Base-by-base conservation (phyloP, 2,888 invertebrate species). In the Coecobrya sp. region DNA sequence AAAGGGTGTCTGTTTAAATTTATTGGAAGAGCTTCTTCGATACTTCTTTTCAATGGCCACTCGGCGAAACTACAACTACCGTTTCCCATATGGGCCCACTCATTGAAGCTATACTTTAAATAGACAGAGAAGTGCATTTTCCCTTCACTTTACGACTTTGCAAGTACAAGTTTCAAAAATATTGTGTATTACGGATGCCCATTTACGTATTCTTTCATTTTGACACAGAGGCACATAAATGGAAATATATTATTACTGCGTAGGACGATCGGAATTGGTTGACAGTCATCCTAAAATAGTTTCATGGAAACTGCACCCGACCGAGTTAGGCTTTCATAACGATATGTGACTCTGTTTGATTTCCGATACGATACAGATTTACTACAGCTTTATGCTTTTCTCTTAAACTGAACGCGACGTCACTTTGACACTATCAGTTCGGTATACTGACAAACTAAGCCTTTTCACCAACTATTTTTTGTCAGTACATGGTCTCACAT, bases 291-390 rank as follows among this genome's bases (percentile, higher is more conserved):
- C 36, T 62, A 25, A 82, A 36, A 36, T 82, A 82, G 62, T 62
- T 82, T 82, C 22, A 59, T 62, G 30, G 82, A 62, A 62, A 82
- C 11, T 45, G 62, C 62, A n/a, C 62, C 36, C 59, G 36, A 30
- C 81, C 27, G 55, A 55, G 19, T 22, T 13, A 3, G 19, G 22
- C 42, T 36, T 36, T 16, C 62, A 42, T 19, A 36, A 49, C 49
- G 36, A 36, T 22, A 42, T 82, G 82, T 30, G 59, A 82, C 82
- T 62, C 42, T 25, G 19, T 36, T 86, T 86, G 86, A 86, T 86
- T 86, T 70, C 86, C 70, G 59, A 86, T 55, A 86, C 19, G 55
- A 59, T 82, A 82, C 59, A 82, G 16, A 82, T 42, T 82, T 82
- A 59, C 36, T 22, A 62, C 42, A 62, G 22, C 10, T 1, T 42